phyloP scores from a whole-genome alignment of 2,113 vertebrate genomes.

The Burhinus bistriatus region DNA sequence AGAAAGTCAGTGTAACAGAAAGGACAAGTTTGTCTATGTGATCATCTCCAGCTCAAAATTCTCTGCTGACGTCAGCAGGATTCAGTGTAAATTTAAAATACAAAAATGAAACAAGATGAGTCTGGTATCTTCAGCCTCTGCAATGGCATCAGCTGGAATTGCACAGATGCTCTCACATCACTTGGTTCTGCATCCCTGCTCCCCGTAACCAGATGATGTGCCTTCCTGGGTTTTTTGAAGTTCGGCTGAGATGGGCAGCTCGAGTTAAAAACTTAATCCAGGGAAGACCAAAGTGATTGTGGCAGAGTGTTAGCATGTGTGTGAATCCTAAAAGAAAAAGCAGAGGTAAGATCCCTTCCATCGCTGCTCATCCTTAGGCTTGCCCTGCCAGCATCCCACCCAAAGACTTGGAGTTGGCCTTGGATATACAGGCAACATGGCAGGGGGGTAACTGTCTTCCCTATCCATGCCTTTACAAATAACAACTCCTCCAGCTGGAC shows the following conservation, averaged over 20 bases:
- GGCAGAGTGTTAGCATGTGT: background rate
- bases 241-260: background rate
- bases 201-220: background rate
- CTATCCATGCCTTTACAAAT: background rate
- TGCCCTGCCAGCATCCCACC: background rate
- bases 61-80: background rate
- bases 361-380: background rate
- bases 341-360: background rate
- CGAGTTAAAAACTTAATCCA: background rate
- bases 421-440: background rate
- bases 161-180: background rate
- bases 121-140: background rate
- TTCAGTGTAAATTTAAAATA: background rate
- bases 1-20: background rate
- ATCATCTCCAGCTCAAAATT: background rate
- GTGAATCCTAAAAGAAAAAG: background rate
- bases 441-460: background rate
- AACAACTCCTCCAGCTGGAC: background rate
- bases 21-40: background rate
- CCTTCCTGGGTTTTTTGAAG: background rate
- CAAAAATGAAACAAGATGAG: background rate
- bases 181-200: background rate
- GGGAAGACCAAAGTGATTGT: background rate
- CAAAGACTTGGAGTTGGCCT: background rate
- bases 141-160: background rate